These are phyloP conservation scores for Congeria kusceri DNA, from an alignment of 2,888 invertebrate genomes.

Conservation along the genomic window DNA sequence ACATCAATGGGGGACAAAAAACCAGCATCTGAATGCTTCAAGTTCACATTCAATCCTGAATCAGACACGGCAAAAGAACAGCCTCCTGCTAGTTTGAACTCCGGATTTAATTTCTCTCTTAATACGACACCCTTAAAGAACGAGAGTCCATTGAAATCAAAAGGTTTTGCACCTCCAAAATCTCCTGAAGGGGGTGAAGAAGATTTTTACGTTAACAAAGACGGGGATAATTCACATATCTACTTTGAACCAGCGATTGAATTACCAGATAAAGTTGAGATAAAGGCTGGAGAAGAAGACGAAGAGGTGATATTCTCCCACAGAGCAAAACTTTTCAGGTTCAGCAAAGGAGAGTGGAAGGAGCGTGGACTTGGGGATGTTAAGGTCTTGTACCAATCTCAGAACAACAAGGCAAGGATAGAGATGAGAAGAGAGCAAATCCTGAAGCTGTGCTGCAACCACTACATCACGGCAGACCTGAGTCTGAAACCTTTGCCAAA, in stretches of 20 bases:
- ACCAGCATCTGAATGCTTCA: conserved; percentile 38
- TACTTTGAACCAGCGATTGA: conserved; percentile 87
- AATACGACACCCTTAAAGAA: conserved; percentile 61
- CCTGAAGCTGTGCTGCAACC: conserved; percentile 96
- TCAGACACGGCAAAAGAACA: conserved; percentile 33
- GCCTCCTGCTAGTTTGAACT: conserved; percentile 34
- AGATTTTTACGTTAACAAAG: conserved; percentile 85
- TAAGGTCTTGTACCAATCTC: conserved; percentile 89
- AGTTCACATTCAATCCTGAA: conserved; percentile 35
- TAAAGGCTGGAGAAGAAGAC: conserved; percentile 96
- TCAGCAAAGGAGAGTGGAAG: conserved; percentile 85
- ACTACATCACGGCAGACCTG: conserved; percentile 91
- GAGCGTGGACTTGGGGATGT: conserved; percentile 86
- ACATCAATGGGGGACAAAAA: neutral
- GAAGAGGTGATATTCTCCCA: conserved; percentile 91
- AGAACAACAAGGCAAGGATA: conserved; percentile 88
- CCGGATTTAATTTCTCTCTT: conserved; percentile 75
- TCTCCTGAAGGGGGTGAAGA: conserved; percentile 74
- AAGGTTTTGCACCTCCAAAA: conserved; percentile 52
- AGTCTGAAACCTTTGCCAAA: conserved; percentile 90
- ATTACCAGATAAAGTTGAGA: conserved; percentile 85
- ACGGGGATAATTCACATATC: conserved; percentile 93
- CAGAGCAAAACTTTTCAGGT: conserved; percentile 91
- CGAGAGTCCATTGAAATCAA: conserved; percentile 40
- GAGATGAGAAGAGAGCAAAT: conserved; percentile 97